Base-by-base conservation (phyloP, 2,113 vertebrate genomes). In the Oxygymnocypris stewartii region DNA sequence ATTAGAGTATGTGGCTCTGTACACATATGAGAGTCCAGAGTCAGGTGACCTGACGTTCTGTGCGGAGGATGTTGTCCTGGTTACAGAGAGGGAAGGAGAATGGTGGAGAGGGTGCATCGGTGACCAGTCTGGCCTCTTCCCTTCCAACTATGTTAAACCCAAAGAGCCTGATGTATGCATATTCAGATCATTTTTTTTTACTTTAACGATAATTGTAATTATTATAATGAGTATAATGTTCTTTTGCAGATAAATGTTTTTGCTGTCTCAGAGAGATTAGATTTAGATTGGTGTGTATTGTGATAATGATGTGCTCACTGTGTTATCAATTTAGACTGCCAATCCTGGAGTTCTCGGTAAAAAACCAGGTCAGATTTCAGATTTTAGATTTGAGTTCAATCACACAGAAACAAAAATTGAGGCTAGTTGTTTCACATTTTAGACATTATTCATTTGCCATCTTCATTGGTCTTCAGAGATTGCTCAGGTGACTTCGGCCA, bases 61-160 rank as follows among this genome's bases (percentile, higher is more conserved):
- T 0, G 97, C 97, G 90, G 98, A 98, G 1, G 98, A 99, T 86
- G 94, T 96, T 73, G 95, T 99, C 91, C 78, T 97, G 80, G 97
- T 99, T 90, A 97, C 94, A 0, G 97, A 97, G 91, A 96, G 95
- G 87, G 97, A 98, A 81, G 98, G 97, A 77, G 97, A 99, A 67
- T 99, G 98, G 98, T 99, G 98, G 98, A 96, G 95, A 0, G 98
- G 98, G 87, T 96, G 93, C 88, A 96, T 97, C 37, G 97, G 96
- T 1, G 94, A 95, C 89, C 95, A 95, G 90, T 94, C 90, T 1
- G 98, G 98, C 84, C 96, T 99, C 88, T 99, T 99, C 76, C 98
- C 98, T 2, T 99, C 98, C 89, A 99, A 99, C 92, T 99, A 99
- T 0, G 96, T 99, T 85, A 96, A 94, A 90, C 96, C 95, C 84